A percentile compares a stretch with the other conserved stretches of the same genome.
Evolutionary conservation across 2,888 invertebrate genomes (phyloP).

Genomic region (Panorpa germanica): DNA sequence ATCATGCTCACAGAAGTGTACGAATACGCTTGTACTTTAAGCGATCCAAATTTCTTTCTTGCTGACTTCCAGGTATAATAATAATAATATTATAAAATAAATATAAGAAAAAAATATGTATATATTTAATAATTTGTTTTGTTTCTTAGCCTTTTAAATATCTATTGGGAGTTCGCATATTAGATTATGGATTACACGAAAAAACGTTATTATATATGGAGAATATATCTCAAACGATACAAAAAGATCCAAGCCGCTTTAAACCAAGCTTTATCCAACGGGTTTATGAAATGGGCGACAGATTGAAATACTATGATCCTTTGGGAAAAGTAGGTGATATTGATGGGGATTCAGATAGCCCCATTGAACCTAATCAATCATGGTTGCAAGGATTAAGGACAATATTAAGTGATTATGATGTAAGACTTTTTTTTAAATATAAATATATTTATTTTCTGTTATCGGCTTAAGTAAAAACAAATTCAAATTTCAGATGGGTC

Average conservation of each 20-base stretch:
- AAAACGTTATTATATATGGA: constrained; percentile 74
- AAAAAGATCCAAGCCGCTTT: constrained; percentile 32
- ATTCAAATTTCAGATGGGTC: constrained; percentile 1
- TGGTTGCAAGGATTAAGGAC: constrained; percentile 35
- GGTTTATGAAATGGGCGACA: constrained; percentile 30
- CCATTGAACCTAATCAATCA: constrained; percentile 25
- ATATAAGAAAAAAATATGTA: background rate
- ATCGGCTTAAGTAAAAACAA: too few species aligned
- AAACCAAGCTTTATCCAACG: constrained; percentile 30
- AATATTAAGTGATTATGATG: constrained; percentile 24
- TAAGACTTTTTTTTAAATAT: constrained; percentile 18
- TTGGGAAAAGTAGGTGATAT: constrained; percentile 19
- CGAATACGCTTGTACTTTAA: constrained; percentile 76
- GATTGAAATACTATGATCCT: constrained; percentile 54
- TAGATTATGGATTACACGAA: constrained; percentile 57
- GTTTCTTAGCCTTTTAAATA: constrained; percentile 61
- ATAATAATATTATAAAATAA: constrained; percentile 1
- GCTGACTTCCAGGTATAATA: constrained; percentile 48
- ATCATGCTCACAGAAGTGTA: constrained; percentile 91
- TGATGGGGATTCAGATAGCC: constrained; percentile 17
- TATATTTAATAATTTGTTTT: constrained; percentile 8
- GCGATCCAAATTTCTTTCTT: constrained; percentile 51
- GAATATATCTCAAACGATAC: constrained; percentile 48
- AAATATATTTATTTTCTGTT: too few species aligned
- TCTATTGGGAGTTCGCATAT: constrained; percentile 55